These are phyloP conservation scores for Promerops cafer DNA, from an alignment of 2,113 vertebrate species.

Conservation along the genomic window DNA sequence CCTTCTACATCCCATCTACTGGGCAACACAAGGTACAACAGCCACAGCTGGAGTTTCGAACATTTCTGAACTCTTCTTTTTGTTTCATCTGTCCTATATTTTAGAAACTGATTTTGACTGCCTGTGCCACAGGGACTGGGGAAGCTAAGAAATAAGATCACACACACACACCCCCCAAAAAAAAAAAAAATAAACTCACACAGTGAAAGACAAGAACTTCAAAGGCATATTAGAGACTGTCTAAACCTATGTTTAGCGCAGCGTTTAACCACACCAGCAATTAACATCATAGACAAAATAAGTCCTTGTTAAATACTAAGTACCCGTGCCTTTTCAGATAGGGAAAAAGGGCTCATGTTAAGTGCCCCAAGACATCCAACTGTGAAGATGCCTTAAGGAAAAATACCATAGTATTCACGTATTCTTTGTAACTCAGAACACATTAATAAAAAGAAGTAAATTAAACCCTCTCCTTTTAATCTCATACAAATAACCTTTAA, in stretches of 20 bases:
- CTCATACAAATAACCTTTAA: background rate
- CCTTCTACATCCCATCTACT: background rate
- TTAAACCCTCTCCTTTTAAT: background rate
- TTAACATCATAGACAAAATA: background rate
- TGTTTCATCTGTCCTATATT: background rate
- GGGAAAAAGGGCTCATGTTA: background rate
- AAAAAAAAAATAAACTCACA: background rate
- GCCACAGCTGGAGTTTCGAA: background rate
- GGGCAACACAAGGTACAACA: background rate
- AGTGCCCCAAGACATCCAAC: background rate
- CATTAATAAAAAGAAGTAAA: background rate
- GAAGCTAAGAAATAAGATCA: background rate
- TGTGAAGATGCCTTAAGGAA: background rate
- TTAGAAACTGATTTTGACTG: background rate
- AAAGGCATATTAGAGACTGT: background rate
- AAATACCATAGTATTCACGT: background rate
- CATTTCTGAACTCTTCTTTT: background rate
- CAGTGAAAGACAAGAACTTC: background rate
- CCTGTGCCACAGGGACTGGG: background rate
- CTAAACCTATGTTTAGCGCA: background rate
- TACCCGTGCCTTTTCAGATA: background rate
- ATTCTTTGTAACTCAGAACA: background rate
- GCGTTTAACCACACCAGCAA: background rate
- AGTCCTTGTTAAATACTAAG: constrained; percentile 1
- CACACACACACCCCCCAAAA: background rate